phyloP scores from a whole-genome alignment of 2,113 vertebrate species.

The Emberiza fucata region DNA sequence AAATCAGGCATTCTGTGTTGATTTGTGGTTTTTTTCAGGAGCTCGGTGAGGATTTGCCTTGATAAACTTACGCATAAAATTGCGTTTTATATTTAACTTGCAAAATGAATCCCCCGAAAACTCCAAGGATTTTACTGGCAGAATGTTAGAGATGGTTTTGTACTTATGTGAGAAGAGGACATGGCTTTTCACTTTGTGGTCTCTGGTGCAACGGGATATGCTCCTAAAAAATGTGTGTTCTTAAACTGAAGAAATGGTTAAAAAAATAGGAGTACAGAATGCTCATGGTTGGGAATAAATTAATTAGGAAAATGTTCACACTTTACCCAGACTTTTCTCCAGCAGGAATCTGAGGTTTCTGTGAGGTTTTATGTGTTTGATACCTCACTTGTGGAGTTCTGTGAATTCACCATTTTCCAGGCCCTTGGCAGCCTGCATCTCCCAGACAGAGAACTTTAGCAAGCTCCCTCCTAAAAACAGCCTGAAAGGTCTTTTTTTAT shows the following conservation, averaged over 20 bases:
- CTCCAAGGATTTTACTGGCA: not conserved
- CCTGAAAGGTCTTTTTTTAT: not conserved
- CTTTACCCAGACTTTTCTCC: not conserved
- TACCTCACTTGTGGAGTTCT: not conserved
- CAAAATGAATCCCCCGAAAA: not conserved
- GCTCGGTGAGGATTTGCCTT: not conserved
- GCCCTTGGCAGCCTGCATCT: not conserved
- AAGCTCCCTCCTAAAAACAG: not conserved
- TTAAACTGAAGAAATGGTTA: not conserved
- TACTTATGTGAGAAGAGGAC: not conserved
- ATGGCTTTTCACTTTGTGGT: slow-evolving; percentile 22
- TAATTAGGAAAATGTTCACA: not conserved
- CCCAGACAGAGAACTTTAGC: not conserved
- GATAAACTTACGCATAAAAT: not conserved
- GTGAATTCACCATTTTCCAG: not conserved
- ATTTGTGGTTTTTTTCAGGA: not conserved
- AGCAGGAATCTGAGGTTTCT: not conserved
- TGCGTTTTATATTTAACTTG: not conserved
- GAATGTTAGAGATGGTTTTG: slow-evolving; percentile 28
- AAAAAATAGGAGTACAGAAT: not conserved
- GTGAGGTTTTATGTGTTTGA: not conserved
- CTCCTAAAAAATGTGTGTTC: not conserved
- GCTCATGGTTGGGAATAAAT: not conserved
- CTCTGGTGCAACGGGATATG: not conserved
- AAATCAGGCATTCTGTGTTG: not conserved